phyloP scores from a whole-genome alignment of 2,797 vertebrate species.

The Neopelma chrysocephalum region DNA sequence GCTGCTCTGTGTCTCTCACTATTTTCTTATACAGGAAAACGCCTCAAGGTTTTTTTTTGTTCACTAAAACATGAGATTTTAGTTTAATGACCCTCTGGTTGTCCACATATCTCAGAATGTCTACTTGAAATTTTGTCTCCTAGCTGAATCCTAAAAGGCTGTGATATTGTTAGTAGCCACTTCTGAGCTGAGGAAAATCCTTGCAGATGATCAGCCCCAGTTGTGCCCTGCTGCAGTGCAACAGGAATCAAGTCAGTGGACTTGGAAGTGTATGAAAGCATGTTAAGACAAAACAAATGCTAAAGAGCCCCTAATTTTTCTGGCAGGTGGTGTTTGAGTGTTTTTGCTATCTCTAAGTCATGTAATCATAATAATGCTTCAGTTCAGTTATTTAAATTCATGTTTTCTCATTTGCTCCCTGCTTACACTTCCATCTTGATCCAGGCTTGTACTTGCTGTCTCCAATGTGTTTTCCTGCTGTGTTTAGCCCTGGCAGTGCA shows the following conservation, averaged over 20 bases:
- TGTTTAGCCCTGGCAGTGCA: background rate
- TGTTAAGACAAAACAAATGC: background rate
- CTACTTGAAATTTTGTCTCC: background rate
- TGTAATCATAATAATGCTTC: background rate
- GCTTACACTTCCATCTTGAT: background rate
- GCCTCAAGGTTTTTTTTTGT: background rate
- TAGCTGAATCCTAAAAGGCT: background rate
- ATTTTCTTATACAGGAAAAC: background rate
- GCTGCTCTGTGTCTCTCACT: background rate
- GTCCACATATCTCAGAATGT: background rate
- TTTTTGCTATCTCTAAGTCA: background rate
- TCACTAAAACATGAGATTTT: background rate
- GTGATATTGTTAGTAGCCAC: background rate
- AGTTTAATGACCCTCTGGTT: background rate
- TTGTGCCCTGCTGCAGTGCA: background rate
- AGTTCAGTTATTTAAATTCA: background rate
- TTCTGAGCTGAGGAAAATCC: background rate
- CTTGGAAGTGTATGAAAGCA: background rate
- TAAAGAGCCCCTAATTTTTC: background rate
- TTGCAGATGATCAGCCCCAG: background rate
- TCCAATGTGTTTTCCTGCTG: fast-evolving
- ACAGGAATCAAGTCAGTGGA: background rate
- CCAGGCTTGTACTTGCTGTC: background rate
- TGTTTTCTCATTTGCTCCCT: background rate
- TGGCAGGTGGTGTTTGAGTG: background rate